A percentile compares a stretch with the other conserved stretches of the same genome.
These are phyloP conservation scores for Penaeus chinensis DNA, from an alignment of 1,140 invertebrate species.

Conservation along the genomic window DNA sequence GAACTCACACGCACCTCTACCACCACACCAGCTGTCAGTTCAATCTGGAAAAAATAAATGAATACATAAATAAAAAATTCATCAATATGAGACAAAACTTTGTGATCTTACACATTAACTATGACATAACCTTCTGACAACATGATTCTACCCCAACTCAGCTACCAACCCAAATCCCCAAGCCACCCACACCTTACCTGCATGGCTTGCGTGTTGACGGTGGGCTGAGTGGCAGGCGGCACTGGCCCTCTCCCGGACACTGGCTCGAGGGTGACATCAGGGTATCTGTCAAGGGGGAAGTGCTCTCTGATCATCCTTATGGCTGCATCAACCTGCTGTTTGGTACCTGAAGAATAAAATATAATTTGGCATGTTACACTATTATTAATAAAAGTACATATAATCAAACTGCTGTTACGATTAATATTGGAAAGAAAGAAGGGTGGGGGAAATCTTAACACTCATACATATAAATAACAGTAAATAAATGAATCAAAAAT, in stretches of 20 bases:
- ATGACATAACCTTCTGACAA: no score
- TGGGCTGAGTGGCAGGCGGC: not conserved
- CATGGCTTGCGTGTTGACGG: slow-evolving; percentile 30
- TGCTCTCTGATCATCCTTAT: slow-evolving; percentile 84
- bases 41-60: slow-evolving; percentile 73
- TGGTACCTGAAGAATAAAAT: slow-evolving; percentile 54
- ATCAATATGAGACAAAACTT: not conserved
- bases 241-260: slow-evolving; percentile 67
- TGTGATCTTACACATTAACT: not conserved
- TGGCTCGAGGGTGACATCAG: slow-evolving; percentile 82
- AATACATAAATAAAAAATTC: slow-evolving; percentile 4
- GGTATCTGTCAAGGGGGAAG: slow-evolving; percentile 83
- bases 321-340: slow-evolving; percentile 78
- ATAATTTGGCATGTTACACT: slow-evolving; percentile 19
- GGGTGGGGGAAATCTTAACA: no score
- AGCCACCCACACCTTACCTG: not conserved
- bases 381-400: no score
- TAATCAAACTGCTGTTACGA: no score
- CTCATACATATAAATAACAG: no score
- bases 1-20: slow-evolving; percentile 90
- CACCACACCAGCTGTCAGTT: slow-evolving; percentile 89
- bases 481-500: no score
- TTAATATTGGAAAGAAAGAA: no score
- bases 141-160: not conserved
- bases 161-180: not conserved